Evolutionary conservation across 1,140 invertebrate species (phyloP), one percentile per base, ranked within the genome.

Genomic region (Papilio helenus): DNA sequence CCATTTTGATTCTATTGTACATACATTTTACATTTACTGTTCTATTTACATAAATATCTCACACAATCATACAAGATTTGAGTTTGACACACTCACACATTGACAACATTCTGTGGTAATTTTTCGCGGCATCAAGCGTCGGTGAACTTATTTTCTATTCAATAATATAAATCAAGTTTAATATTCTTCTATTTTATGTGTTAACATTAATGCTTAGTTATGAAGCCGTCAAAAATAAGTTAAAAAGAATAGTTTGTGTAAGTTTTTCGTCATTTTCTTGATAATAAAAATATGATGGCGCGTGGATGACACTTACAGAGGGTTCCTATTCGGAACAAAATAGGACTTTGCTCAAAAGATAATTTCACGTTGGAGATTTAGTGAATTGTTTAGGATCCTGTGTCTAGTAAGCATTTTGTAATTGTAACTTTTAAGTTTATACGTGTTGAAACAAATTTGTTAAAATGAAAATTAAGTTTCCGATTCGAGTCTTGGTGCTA

Each of bases 381-480:
- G 80, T 65, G 82, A 88, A 89, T 85, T 86, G 74, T 87, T 91
- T 82, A 80, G 84, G 83, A 44, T 88, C 79, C 88, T 85, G 80
- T 82, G 79, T 76, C 42, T 82, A 76, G 79, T 77, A 79, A 80
- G 74, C 80, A 82, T 83, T 39, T 23, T 86, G 79, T 85, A 90
- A 86, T 61, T 83, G 55, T 12, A 58, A 46, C 80, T 82, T 79
- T 65, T 79, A 81, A 42, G 49, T 73, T 83, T 81, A 58, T 82
- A 83, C n/a, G 14, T 42, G 72, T 12, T 65, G 44, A 29, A 82
- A 55, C 34, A 44, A 85, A 76, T 79, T 87, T 86, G 83, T 77
- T 85, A 92, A 90, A 93, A 93, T 88, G 86, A 86, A 94, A 92
- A 91, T 90, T 88, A 93, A 94, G 93, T 94, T 94, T 90, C 89